phyloP scores from a whole-genome alignment of 1,140 invertebrate genomes.

The Drosophila sproati region DNA sequence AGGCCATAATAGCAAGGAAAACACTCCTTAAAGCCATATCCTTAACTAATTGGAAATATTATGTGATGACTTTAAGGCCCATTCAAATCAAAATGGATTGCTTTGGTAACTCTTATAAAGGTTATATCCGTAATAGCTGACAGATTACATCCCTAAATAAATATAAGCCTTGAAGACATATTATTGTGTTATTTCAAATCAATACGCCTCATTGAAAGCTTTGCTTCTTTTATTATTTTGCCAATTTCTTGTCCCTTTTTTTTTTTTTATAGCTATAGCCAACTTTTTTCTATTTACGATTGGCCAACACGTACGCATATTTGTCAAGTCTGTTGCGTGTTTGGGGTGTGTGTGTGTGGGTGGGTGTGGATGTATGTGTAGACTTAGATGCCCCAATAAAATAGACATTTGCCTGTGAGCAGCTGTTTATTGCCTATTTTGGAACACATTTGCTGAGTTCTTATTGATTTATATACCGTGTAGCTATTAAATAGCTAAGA shows the following conservation, averaged over 20 bases:
- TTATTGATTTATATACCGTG: conserved; percentile 38
- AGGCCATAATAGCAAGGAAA: not conserved
- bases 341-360: not conserved
- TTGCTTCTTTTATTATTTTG: conserved; percentile 13
- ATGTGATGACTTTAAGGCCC: too few relatives aligned
- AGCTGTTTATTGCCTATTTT: conserved; percentile 39
- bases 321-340: conserved; percentile 21
- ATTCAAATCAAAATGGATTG: too few relatives aligned
- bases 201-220: not conserved
- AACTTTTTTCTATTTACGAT: conserved; percentile 42
- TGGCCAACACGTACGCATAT: conserved; percentile 52
- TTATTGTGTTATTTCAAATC: conserved; percentile 18
- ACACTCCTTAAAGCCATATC: too few relatives aligned
- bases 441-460: conserved; percentile 15
- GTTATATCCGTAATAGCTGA: not conserved
- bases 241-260: conserved; percentile 12
- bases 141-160: conserved; percentile 5
- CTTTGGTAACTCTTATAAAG: not conserved
- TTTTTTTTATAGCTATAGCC: conserved; percentile 5
- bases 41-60: too few relatives aligned
- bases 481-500: not conserved
- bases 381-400: conserved; percentile 26
- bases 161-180: not conserved
- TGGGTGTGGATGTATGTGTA: conserved; percentile 25
- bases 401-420: conserved; percentile 48